Evolutionary conservation across 2,888 invertebrate genomes (phyloP), one percentile per base, ranked within the genome.

Genomic region (Cloeon dipterum): DNA sequence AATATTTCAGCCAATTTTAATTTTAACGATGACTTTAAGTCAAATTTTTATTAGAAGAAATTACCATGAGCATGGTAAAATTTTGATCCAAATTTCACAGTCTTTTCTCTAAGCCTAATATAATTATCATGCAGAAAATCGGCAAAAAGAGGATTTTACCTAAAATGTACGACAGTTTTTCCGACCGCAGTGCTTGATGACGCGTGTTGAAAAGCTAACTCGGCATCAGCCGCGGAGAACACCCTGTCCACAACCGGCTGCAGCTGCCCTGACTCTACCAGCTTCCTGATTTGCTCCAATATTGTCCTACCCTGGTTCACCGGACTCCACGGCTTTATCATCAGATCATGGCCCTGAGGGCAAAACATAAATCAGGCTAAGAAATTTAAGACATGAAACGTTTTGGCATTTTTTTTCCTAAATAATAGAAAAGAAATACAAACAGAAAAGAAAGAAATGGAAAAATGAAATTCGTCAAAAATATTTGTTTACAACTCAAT

Each of bases 221-320:
- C 58, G 13, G 59, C 57, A 42, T 59, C 57, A 38, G 57, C 53
- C 20, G 60, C 57, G 18, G 55, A 47, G 44, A 56, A 62, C 17
- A 59, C 63, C 48, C 62, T 65, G 42, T 68, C 68, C 2, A 70
- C 63, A 23, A 70, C 65, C 4, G 66, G 62, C 47, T 65, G 65
- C 40, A 70, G 48, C 41, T 62, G 55, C 36, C 65, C 62, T 17
- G 59, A 55, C 45, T 68, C 66, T 0, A 65, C 62, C 34, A 67
- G 54, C 36, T 58, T 53, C 3, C 53, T 48, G n/a, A 62, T 46
- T 11, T 52, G 51, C 38, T 54, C 53, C 20, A 63, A 47, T 2
- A 50, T 46, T 11, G 41, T 39, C 14, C 42, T 45, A 11, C 42
- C 40, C 18, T 43, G 35, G 13, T 40, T 40, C 20, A 39, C 39